These are phyloP conservation scores for Chalcosyrphus nemorum DNA, from an alignment of 2,888 invertebrate species.

Conservation along the genomic window DNA sequence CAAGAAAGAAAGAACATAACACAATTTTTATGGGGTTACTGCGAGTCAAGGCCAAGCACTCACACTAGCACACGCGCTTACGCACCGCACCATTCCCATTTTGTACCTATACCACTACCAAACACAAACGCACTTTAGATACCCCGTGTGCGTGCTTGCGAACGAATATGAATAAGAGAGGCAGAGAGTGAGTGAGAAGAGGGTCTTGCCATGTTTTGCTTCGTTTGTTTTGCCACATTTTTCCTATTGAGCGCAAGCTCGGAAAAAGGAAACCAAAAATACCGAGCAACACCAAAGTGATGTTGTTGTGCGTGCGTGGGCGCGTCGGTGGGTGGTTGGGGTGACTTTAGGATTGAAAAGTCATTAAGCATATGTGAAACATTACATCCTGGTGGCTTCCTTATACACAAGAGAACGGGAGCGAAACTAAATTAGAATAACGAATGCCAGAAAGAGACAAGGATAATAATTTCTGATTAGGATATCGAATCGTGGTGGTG, in stretches of 20 bases:
- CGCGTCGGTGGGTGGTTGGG: neutral
- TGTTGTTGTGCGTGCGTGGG: neutral
- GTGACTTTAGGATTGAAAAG: constrained; percentile 64
- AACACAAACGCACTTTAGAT: constrained; percentile 51
- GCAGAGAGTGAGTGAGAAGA: too few species aligned
- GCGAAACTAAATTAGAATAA: neutral
- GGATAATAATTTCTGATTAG: constrained; percentile 31
- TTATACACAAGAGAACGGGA: neutral
- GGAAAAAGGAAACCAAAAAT: constrained; percentile 55
- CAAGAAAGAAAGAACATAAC: constrained; percentile 31
- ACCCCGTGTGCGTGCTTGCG: neutral
- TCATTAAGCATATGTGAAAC: constrained; percentile 61
- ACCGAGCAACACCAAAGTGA: neutral
- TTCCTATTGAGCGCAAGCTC: constrained; percentile 53
- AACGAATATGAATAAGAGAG: constrained; percentile 22
- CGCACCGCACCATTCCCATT: constrained; percentile 34
- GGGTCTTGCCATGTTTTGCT: constrained; percentile 67
- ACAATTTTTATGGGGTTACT: constrained; percentile 68
- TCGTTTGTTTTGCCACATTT: constrained; percentile 58
- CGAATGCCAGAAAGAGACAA: neutral
- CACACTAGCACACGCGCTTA: constrained; percentile 51
- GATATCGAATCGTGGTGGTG: constrained; percentile 14
- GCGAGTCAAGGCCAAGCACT: constrained; percentile 69
- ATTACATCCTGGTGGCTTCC: constrained; percentile 5
- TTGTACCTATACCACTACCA: too few species aligned